Base-by-base conservation (phyloP, 2,888 invertebrate genomes). In the Eupithecia vulgata region DNA sequence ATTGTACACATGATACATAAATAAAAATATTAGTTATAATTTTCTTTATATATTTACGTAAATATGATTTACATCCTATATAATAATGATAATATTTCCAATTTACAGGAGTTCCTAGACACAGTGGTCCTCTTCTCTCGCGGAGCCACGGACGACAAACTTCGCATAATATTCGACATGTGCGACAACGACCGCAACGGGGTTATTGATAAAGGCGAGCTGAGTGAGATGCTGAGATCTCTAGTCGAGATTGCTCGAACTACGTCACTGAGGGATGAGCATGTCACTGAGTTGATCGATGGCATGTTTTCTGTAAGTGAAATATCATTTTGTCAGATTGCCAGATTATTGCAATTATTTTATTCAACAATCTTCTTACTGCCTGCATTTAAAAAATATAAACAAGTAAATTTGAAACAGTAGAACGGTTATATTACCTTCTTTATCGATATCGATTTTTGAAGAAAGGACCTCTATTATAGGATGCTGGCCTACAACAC, bases 161-260 rank as follows among this genome's bases (percentile, higher is more conserved):
- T 99, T 48, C 95, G 98, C 7, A 98, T 99, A 45, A 98, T 99
- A 79, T 99, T 99, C 86, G 98, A 99, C 88, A 99, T 99, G 99
- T 99, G 99, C 84, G 99, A 99, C 87, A 98, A 98, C 82, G 98
- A 99, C 86, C 96, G 98, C 21, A 98, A 98, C 83, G 98, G 99
- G 0, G 98, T 98, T 0, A 99, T 99, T 73, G 98, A 99, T 85
- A 98, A 99, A 84, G 97, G 96, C 1, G 99, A 99, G 86, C 94
- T 99, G 30, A 98, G 98, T 34, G 98, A 98, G 88, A 98, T 99
- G 97, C 93, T 99, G 85, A 95, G 98, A 30, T 98, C 98, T 0
- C 91, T 99, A 40, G 98, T 99, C 0, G 98, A 98, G 90, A 98
- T 99, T 72, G 98, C 98, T 0, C 95, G 98, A 80, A 98, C 98